Evolutionary conservation across 1,140 invertebrate species (phyloP).

Genomic region (Gonioctena quinquepunctata): DNA sequence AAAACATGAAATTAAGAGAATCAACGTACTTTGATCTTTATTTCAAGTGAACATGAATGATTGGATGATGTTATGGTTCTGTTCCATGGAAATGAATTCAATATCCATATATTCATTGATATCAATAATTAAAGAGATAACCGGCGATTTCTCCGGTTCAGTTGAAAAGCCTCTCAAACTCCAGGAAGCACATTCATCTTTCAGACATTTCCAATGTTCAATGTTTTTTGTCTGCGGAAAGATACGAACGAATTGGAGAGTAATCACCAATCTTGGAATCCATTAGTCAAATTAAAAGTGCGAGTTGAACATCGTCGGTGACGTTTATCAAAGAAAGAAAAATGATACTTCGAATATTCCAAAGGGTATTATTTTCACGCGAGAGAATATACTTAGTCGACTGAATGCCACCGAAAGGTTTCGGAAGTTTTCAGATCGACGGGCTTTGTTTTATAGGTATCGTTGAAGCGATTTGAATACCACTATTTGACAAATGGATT

Average conservation of each 20-base stretch:
- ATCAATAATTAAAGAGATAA: too few species aligned
- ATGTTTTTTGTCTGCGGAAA: slow-evolving; percentile 10
- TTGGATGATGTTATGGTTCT: too few species aligned
- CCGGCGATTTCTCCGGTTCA: too few species aligned
- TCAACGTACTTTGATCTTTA: too few species aligned
- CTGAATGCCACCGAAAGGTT: neutral
- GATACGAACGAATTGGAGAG: slow-evolving; percentile 11
- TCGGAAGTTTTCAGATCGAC: neutral
- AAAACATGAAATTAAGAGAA: too few species aligned
- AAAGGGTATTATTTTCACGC: slow-evolving; percentile 6
- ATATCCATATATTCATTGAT: too few species aligned
- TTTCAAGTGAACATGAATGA: too few species aligned
- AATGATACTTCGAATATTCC: slow-evolving; percentile 18
- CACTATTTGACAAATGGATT: neutral
- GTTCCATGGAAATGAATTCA: too few species aligned
- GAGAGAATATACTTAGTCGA: neutral
- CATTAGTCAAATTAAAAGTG: slow-evolving; percentile 23
- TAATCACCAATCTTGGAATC: slow-evolving; percentile 19
- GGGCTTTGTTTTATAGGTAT: neutral
- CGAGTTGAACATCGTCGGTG: slow-evolving; percentile 18
- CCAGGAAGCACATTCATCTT: neutral
- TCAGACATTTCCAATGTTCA: slow-evolving; percentile 1
- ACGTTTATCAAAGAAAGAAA: slow-evolving; percentile 21
- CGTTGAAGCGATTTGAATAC: neutral
- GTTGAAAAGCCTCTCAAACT: too few species aligned